These are phyloP conservation scores for Sandelia bainsii DNA, from an alignment of 2,797 vertebrate genomes.

Conservation along the genomic window DNA sequence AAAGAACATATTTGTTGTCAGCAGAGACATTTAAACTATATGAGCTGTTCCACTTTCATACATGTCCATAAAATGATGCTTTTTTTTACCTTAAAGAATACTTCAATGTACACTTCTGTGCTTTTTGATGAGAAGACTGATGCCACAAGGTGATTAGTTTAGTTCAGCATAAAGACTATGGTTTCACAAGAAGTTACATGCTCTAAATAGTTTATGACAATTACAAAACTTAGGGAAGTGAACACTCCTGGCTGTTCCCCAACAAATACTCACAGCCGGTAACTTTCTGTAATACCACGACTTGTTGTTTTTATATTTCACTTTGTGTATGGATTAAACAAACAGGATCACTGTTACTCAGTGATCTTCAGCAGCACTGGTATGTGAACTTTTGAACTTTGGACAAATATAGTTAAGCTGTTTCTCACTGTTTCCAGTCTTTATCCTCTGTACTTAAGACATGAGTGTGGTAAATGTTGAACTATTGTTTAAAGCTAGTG, in stretches of 20 bases:
- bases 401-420: neutral
- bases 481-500: too few species aligned
- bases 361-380: too few species aligned
- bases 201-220: neutral
- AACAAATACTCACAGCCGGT: neutral
- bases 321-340: neutral
- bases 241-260: neutral
- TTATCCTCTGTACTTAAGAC: neutral
- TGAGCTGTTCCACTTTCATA: neutral
- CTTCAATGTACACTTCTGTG: too few species aligned
- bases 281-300: constrained; percentile 1
- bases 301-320: neutral
- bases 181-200: neutral
- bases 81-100: too few species aligned
- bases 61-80: too few species aligned
- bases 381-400: neutral
- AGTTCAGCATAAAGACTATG: too few species aligned
- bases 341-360: neutral
- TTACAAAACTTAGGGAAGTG: neutral
- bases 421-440: neutral
- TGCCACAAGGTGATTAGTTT: neutral
- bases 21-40: neutral
- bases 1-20: neutral
- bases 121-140: neutral
- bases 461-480: neutral